Base-by-base conservation (phyloP, 2,888 invertebrate genomes). In the Lasioglossum oenotherae region DNA sequence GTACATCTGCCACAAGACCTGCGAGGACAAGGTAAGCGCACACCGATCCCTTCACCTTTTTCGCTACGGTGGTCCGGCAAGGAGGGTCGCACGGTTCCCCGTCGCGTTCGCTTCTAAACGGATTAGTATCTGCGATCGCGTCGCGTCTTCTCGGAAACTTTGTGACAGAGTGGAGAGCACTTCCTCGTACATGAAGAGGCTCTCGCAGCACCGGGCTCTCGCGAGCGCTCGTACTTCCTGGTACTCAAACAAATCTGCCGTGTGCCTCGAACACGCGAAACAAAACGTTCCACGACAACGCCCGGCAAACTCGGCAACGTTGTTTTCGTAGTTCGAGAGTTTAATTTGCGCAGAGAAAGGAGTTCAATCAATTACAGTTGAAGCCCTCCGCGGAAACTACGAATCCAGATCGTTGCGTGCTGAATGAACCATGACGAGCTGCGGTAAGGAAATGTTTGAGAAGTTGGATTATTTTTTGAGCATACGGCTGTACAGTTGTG, bases 1-100 rank as follows among this genome's bases (percentile, higher is more conserved):
- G 96, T 97, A 97, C 96, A 97, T 97, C 93, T 98, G 97, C 95
- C 98, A 98, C 95, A 96, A 97, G 95, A 96, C 97, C 87, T 98
- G 98, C 96, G 97, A 97, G 95, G 97, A 96, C 94, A 97, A 97
- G 97, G 97, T 97, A 96, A 96, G 97, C 94, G 71, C 60, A 14
- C 27, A 57, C 19, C 41, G 72, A 80, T 77, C 53, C 27, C n/a
- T 16, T 64, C n/a, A 35, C 46, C 53, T 67, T 49, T 38, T 6
- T 31, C 31, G 6, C 41, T 23, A 16, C 8, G 31, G 16, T 16
- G 67, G 35, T 49, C 35, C 69, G 27, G 35, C 38, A 16, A 64
- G 31, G 16, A 64, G 38, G 35, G 38, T 23, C 69, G 31, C 35
- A 16, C 19, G 64, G 77, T n/a, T 31, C 46, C 72, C 12, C 81